A percentile compares a stretch with the other conserved stretches of the same genome.
These are phyloP conservation scores for Pedicia rivosa DNA, from an alignment of 2,888 invertebrate genomes.

Conservation along the genomic window DNA sequence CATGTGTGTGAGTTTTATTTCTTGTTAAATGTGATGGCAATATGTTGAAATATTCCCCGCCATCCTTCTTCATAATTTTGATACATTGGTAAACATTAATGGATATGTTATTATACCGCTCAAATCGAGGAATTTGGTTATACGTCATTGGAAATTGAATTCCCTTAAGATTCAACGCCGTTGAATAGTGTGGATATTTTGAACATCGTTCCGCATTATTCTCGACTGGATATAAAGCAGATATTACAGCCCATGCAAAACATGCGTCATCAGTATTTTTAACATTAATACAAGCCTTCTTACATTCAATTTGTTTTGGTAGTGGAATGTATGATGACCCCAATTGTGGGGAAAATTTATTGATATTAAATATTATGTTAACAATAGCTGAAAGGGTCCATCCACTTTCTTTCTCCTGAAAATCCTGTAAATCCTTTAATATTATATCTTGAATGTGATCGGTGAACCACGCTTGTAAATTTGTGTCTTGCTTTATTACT, in stretches of 20 bases:
- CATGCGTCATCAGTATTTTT: slow-evolving; percentile 14
- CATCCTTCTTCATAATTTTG: too few relatives aligned
- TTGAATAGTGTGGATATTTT: too few relatives aligned
- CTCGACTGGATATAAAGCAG: slow-evolving; percentile 13
- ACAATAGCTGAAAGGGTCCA: slow-evolving; percentile 13
- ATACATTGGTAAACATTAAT: too few relatives aligned
- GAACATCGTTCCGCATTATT: too few relatives aligned
- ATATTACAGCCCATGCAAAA: slow-evolving; percentile 15
- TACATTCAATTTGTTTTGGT: too few relatives aligned
- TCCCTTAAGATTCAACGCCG: too few relatives aligned
- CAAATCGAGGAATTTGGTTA: too few relatives aligned
- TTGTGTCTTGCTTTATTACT: neutral
- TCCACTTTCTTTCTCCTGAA: slow-evolving; percentile 15
- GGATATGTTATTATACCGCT: too few relatives aligned
- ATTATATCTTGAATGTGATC: neutral
- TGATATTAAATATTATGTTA: slow-evolving; percentile 12
- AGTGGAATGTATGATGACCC: slow-evolving; percentile 12
- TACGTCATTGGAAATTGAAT: too few relatives aligned
- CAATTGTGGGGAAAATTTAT: slow-evolving; percentile 11
- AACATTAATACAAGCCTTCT: slow-evolving; percentile 16
- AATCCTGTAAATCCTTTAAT: slow-evolving; percentile 13
- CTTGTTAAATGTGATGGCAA: too few relatives aligned
- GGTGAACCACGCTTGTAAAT: neutral
- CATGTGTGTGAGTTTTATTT: too few relatives aligned
- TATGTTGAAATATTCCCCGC: too few relatives aligned